phyloP scores from a whole-genome alignment of 2,113 vertebrate species.

The Dipodomys spectabilis region DNA sequence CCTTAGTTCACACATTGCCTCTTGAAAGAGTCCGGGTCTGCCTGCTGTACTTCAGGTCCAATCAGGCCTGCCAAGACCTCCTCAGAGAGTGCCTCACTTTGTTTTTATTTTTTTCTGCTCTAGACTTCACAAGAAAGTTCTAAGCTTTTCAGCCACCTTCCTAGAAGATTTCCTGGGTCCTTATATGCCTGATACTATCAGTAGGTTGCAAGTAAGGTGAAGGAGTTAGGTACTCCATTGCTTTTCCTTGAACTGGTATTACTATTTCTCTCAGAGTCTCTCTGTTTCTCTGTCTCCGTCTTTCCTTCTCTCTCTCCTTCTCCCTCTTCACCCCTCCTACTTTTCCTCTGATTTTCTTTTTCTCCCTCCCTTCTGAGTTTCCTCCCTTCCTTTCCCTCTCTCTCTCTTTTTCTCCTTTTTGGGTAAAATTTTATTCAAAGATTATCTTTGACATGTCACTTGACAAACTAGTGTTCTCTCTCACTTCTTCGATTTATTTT shows the following conservation, averaged over 20 bases:
- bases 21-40: not conserved
- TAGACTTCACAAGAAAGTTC: constrained; percentile 22
- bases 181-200: not conserved
- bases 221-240: not conserved
- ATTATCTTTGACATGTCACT: not conserved
- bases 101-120: not conserved
- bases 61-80: not conserved
- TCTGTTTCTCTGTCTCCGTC: not conserved
- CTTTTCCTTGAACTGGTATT: not conserved
- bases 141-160: constrained; percentile 23
- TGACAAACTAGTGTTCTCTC: not conserved
- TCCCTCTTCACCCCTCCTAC: too few species aligned
- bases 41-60: not conserved
- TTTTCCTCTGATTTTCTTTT: too few species aligned
- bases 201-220: constrained; percentile 32
- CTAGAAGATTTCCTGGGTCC: constrained; percentile 1
- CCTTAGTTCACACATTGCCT: not conserved
- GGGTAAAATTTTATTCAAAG: not conserved
- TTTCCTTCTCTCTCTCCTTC: rapidly evolving
- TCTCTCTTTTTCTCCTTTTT: too few species aligned
- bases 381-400: not conserved
- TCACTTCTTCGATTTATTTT: not conserved
- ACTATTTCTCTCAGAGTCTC: not conserved
- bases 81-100: constrained; percentile 1
- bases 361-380: rapidly evolving